Conservation (phyloP, 2,797 vertebrate species). For the Allobates femoralis region DNA sequence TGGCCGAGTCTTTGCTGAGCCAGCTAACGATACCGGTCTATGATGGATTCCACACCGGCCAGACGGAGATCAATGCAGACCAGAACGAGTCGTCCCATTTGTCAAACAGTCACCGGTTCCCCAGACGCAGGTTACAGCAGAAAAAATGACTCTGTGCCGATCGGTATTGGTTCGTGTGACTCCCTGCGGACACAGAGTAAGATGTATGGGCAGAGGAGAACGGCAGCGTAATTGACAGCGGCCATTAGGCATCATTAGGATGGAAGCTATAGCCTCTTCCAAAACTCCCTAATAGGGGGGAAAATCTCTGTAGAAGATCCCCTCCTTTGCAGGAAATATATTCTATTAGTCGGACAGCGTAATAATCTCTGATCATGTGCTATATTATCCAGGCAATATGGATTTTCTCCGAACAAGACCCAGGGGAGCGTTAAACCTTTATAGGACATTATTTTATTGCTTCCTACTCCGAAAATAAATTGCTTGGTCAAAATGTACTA, state of each 20-base stretch:
- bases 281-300: not conserved
- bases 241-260: constrained; percentile 26
- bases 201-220: constrained; percentile 9
- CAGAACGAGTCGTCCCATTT: not conserved
- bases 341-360: not conserved
- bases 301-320: not conserved
- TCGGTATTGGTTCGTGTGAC: not conserved
- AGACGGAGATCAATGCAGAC: constrained; percentile 52
- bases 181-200: constrained; percentile 5
- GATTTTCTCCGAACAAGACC: not conserved
- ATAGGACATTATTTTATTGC: constrained; percentile 14
- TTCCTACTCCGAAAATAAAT: not conserved
- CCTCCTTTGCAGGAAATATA: not conserved
- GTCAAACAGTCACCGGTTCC: constrained; percentile 14
- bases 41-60: constrained; percentile 14
- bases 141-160: constrained; percentile 1
- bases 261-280: not conserved
- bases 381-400: not conserved
- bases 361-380: constrained; percentile 7
- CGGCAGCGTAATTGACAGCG: not conserved
- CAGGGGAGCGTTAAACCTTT: not conserved
- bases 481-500: not conserved
- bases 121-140: constrained; percentile 23
- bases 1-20: constrained; percentile 15
- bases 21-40: not conserved